Percentiles rank a stretch among this genome's conserved stretches.
These are phyloP conservation scores for Irena cyanogastra DNA, from an alignment of 2,113 vertebrate genomes.

Conservation along the genomic window DNA sequence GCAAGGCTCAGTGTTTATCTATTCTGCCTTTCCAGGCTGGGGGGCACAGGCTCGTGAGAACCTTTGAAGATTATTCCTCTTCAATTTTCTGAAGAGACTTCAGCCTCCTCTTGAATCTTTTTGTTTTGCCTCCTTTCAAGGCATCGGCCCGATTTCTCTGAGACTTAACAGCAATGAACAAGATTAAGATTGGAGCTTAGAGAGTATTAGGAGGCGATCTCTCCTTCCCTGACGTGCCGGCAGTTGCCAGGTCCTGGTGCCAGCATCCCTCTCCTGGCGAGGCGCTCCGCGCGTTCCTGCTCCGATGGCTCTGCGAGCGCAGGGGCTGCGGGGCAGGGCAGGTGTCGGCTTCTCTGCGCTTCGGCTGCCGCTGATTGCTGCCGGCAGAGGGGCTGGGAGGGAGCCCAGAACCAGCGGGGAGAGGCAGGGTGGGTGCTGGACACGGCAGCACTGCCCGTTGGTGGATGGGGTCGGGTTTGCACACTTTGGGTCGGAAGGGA, in stretches of 20 bases:
- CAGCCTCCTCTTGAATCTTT: conserved; percentile 2
- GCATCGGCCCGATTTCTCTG: background rate
- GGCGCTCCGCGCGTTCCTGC: background rate
- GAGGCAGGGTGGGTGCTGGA: background rate
- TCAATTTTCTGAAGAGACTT: conserved; percentile 20
- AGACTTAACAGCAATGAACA: conserved; percentile 22
- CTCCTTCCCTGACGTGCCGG: background rate
- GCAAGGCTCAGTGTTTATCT: background rate
- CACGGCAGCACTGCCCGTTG: rapidly evolving
- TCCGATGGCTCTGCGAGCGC: background rate
- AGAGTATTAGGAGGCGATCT: conserved; percentile 10
- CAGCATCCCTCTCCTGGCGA: background rate
- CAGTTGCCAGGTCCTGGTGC: background rate
- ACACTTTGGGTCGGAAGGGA: rapidly evolving
- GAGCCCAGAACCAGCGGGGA: background rate
- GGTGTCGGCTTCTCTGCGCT: background rate
- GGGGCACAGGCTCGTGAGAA: background rate
- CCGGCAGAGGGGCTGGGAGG: background rate
- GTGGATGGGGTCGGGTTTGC: background rate
- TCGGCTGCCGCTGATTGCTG: background rate
- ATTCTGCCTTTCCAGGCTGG: background rate
- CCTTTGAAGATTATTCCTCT: conserved; percentile 51
- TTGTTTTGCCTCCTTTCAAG: conserved; percentile 16
- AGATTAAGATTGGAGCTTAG: conserved; percentile 56
- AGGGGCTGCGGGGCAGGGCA: background rate